Percentiles rank a stretch among this genome's conserved stretches.
Evolutionary conservation across 2,888 invertebrate species (phyloP).

Genomic region (Crepidodera aurea): DNA sequence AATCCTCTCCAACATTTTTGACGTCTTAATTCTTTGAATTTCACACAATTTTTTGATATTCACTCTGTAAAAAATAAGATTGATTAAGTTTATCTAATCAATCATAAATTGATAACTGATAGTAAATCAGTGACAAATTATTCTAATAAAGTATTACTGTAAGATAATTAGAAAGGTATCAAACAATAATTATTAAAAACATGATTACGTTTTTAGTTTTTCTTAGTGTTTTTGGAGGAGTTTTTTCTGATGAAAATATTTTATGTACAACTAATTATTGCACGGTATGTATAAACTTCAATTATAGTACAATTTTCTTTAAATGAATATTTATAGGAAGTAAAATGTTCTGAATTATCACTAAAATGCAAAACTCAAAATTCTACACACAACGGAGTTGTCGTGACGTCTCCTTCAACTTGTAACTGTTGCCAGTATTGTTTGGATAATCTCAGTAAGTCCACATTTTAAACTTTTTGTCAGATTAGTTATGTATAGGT

Average conservation of each 20-base stretch:
- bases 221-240: conserved; percentile 4
- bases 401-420: conserved; percentile 65
- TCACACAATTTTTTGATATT: too few species aligned
- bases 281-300: conserved; percentile 24
- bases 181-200: too few species aligned
- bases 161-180: too few species aligned
- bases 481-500: too few species aligned
- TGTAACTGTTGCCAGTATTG: conserved; percentile 74
- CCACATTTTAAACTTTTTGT: background rate
- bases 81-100: background rate
- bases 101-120: background rate
- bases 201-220: background rate
- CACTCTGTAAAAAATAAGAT: too few species aligned
- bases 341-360: conserved; percentile 50
- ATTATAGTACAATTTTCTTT: background rate
- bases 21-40: too few species aligned
- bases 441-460: conserved; percentile 65
- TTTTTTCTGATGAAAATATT: conserved; percentile 35
- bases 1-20: too few species aligned
- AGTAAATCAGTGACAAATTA: background rate
- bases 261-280: conserved; percentile 33
- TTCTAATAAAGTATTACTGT: too few species aligned
- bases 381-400: conserved; percentile 65
- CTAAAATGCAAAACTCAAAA: conserved; percentile 66
- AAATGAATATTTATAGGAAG: conserved; percentile 17